Base-by-base conservation (phyloP, 2,113 vertebrate species). In the Cynoglossus semilaevis region DNA sequence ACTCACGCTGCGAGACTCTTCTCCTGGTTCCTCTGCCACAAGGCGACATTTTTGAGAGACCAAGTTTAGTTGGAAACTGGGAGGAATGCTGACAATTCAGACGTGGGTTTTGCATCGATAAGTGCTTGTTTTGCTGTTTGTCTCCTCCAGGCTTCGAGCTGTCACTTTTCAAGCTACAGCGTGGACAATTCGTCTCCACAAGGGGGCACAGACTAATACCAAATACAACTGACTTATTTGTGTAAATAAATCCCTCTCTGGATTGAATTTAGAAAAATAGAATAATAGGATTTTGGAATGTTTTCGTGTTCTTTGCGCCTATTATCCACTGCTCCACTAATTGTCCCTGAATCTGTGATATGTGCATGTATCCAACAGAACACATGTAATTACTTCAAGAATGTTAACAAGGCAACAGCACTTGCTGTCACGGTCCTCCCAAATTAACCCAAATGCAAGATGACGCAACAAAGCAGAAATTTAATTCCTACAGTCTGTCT, bases 71-170 rank as follows among this genome's bases (percentile, higher is more conserved):
- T 57, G 41, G 52, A 70, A 83, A 79, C 80, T 73, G 78, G 70
- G 45, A 87, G 81, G 87, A 90, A 90, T 88, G 83, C 74, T 73
- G 48, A 76, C 80, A 80, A 87, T 83, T 71, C 59, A 49, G 46
- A 73, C 72, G 66, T 74, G 81, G 65, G 67, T 71, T 76, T 82
- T 81, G 80, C 62, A 71, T 66, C 82, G 76, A 83, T 86, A 87
- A 82, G 68, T 87, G 71, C 76, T 71, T 84, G 83, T 75, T 84
- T 84, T 82, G 69, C 70, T 64, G 72, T 82, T 84, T 75, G 58
- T 59, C 73, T 76, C 36, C 41, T 79, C 84, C 71, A 69, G 81
- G 76, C 74, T 58, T 45, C 15, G 56, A 63, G 56, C 40, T 65
- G 52, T 17, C 36, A 45, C 74, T 80, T 87, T 83, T 79, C 77